Evolutionary conservation across 2,888 invertebrate genomes (phyloP).

Genomic region (Pachymerium ferrugineum): DNA sequence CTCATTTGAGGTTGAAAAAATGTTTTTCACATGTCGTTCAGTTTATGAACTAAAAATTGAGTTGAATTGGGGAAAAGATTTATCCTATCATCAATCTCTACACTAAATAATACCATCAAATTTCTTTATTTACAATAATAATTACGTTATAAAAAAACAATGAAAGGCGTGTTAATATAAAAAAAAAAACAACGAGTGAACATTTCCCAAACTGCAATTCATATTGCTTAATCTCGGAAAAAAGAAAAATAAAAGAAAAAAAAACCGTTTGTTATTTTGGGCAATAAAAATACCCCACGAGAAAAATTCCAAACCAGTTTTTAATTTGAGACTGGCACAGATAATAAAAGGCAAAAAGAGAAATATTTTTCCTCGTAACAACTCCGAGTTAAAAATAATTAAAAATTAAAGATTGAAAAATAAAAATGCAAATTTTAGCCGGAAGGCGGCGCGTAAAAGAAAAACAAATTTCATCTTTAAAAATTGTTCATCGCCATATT

Average conservation of each 20-base stretch:
- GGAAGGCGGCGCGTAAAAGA: background rate
- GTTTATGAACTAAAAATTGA: too few species aligned
- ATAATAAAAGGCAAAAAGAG: background rate
- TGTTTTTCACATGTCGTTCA: too few species aligned
- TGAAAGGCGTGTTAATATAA: too few species aligned
- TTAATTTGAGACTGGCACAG: slow-evolving; percentile 19
- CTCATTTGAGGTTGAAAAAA: too few species aligned
- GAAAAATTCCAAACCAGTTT: slow-evolving; percentile 16
- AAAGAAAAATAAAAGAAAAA: background rate
- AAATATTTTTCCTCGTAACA: background rate
- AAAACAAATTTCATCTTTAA: background rate
- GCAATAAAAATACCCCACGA: background rate
- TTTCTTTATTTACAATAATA: too few species aligned
- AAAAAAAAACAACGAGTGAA: too few species aligned
- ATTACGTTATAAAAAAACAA: too few species aligned
- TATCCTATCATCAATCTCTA: too few species aligned
- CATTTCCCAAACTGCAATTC: too few species aligned
- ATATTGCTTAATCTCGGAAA: too few species aligned
- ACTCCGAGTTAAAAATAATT: background rate
- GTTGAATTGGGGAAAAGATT: too few species aligned
- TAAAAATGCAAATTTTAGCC: background rate
- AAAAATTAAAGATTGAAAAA: background rate
- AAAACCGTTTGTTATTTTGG: slow-evolving; percentile 3
- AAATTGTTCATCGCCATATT: background rate
- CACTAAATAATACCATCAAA: too few species aligned